Conservation (phyloP, 2,888 invertebrate species). For the Parelbella ahira region DNA sequence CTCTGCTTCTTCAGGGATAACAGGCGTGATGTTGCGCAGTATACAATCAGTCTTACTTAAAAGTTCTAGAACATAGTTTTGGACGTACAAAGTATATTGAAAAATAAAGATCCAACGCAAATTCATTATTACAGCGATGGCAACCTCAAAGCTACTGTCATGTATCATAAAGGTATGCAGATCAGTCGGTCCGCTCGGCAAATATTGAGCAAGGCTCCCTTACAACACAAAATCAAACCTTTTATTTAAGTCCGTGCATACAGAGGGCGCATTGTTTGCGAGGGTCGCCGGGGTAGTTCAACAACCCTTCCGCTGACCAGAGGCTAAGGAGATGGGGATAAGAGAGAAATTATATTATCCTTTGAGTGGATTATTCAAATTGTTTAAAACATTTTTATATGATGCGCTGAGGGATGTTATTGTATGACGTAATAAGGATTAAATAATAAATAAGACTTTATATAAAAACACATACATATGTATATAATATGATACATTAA, state of each 20-base stretch:
- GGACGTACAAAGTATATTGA: too few relatives aligned
- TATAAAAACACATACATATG: too few relatives aligned
- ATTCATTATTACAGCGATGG: slow-evolving; percentile 25
- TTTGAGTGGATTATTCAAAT: slow-evolving; percentile 40
- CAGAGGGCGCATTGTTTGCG: slow-evolving; percentile 64
- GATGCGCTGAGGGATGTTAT: too few relatives aligned
- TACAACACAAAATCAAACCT: slow-evolving; percentile 81
- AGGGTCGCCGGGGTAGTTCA: slow-evolving; percentile 67
- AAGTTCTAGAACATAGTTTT: too few relatives aligned
- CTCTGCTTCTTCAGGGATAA: too few relatives aligned
- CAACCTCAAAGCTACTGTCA: slow-evolving; percentile 36
- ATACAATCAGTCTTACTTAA: too few relatives aligned
- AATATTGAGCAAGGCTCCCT: slow-evolving; percentile 72
- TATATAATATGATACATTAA: too few relatives aligned
- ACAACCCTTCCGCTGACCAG: slow-evolving; percentile 76
- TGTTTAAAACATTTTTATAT: slow-evolving; percentile 23
- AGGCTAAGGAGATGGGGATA: slow-evolving; percentile 51
- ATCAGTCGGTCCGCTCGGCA: slow-evolving; percentile 59
- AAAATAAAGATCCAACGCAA: too few relatives aligned
- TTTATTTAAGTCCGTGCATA: slow-evolving; percentile 75
- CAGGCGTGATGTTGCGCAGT: too few relatives aligned
- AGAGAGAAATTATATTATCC: slow-evolving; percentile 52
- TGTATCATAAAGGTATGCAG: slow-evolving; percentile 69
- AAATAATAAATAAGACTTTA: too few relatives aligned
- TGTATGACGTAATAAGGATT: too few relatives aligned